A percentile compares a stretch with the other conserved stretches of the same genome.
Evolutionary conservation across 2,888 invertebrate genomes (phyloP).

Genomic region (Drosophila mayaguana): DNA sequence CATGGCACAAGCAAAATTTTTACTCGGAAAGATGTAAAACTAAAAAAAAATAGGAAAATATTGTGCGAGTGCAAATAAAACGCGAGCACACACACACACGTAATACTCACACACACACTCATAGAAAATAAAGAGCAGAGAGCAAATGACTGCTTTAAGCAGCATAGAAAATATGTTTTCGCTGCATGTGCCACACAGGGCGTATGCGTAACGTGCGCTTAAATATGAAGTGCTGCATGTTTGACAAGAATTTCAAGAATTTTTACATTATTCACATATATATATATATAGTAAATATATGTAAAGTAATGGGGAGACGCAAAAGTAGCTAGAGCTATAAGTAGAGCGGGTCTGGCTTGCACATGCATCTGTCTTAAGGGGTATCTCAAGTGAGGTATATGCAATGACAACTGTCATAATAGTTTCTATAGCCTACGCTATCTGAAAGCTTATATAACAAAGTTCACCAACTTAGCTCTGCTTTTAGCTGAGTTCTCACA

Average conservation of each 20-base stretch:
- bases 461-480: background rate
- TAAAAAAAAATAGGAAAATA: slow-evolving; percentile 34
- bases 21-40: slow-evolving; percentile 53
- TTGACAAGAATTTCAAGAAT: slow-evolving; percentile 1
- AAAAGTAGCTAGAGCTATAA: no score
- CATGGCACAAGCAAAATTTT: slow-evolving; percentile 63
- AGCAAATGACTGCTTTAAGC: slow-evolving; percentile 19
- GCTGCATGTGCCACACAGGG: background rate
- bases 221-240: background rate
- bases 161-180: slow-evolving; percentile 10
- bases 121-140: background rate
- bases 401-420: no score
- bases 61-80: slow-evolving; percentile 54
- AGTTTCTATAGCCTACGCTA: background rate
- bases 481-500: background rate
- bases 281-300: background rate
- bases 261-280: background rate
- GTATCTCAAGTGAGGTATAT: background rate
- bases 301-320: background rate
- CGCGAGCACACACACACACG: slow-evolving; percentile 8
- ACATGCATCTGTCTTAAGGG: background rate
- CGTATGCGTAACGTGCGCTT: slow-evolving; percentile 16
- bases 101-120: background rate
- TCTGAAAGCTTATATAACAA: background rate
- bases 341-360: no score